These are phyloP conservation scores for Sphyrna mokarran DNA, from an alignment of 2,113 vertebrate species.

Conservation along the genomic window DNA sequence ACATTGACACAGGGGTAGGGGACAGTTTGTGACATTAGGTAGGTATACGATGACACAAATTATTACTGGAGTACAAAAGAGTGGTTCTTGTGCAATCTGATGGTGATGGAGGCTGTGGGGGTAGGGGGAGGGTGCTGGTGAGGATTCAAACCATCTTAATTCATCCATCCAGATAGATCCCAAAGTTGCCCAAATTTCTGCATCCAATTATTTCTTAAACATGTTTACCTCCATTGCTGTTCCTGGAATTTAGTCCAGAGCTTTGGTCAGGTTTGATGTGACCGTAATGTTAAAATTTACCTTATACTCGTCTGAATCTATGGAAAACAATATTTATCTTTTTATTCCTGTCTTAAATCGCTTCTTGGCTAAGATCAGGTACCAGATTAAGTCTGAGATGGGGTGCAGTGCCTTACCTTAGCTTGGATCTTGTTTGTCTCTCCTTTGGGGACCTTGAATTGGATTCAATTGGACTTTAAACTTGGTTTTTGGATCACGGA, in stretches of 20 bases:
- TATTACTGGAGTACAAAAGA: not conserved
- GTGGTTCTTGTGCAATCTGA: not conserved
- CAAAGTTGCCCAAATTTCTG: not conserved
- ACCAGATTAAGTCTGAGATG: too few relatives aligned
- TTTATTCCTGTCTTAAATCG: not conserved
- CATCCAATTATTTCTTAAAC: not conserved
- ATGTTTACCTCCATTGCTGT: not conserved
- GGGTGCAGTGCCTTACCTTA: too few relatives aligned
- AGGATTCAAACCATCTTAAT: not conserved
- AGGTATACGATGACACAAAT: too few relatives aligned
- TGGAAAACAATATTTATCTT: not conserved
- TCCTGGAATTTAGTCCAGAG: not conserved
- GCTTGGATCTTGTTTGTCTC: too few relatives aligned
- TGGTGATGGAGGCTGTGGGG: not conserved
- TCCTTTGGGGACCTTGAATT: too few relatives aligned
- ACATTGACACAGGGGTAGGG: too few relatives aligned
- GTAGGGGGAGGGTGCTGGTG: not conserved
- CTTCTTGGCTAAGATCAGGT: too few relatives aligned
- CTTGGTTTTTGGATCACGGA: too few relatives aligned
- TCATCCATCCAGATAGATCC: not conserved
- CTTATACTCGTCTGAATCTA: not conserved
- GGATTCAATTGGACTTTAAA: too few relatives aligned
- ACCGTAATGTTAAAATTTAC: not conserved
- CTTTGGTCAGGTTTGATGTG: not conserved
- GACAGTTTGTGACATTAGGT: too few relatives aligned